Conservation (phyloP, 2,888 invertebrate genomes). For the Drosophila ustulata region DNA sequence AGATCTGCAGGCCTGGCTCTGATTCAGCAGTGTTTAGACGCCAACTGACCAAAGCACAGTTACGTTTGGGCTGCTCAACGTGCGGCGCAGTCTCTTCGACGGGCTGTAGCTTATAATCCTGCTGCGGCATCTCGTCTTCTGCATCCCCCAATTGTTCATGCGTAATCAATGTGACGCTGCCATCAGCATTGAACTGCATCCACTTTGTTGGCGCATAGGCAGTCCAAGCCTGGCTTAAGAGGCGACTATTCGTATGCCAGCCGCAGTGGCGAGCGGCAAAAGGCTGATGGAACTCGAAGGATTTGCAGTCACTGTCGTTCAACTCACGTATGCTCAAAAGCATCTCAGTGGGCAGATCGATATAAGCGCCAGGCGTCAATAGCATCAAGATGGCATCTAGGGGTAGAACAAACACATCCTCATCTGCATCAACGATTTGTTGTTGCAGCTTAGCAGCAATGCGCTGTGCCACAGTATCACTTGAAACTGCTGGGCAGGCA, state of each 20-base stretch:
- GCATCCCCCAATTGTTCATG: neutral
- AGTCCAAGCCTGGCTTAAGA: constrained; percentile 58
- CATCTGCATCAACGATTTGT: constrained; percentile 10
- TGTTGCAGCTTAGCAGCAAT: constrained; percentile 12
- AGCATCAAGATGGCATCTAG: constrained; percentile 76
- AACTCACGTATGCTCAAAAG: constrained; percentile 50
- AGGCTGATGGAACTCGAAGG: constrained; percentile 70
- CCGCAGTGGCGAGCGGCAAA: constrained; percentile 79
- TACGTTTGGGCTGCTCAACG: constrained; percentile 17
- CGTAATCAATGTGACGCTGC: neutral
- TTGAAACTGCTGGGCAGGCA: constrained; percentile 9
- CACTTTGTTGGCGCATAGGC: constrained; percentile 48
- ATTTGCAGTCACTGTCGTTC: constrained; percentile 33
- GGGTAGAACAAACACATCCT: constrained; percentile 60
- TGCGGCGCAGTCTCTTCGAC: constrained; percentile 21
- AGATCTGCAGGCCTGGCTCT: constrained; percentile 39
- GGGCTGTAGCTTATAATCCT: constrained; percentile 37
- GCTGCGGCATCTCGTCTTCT: too few species aligned
- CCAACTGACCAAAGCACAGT: constrained; percentile 68
- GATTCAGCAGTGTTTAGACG: constrained; percentile 35
- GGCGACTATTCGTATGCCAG: constrained; percentile 73
- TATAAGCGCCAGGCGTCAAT: constrained; percentile 67
- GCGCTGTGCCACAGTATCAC: neutral
- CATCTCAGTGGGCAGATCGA: constrained; percentile 79
- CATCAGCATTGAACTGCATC: constrained; percentile 35